Evolutionary conservation across 2,888 invertebrate species (phyloP).

Genomic region (Mechanitis mazaeus): DNA sequence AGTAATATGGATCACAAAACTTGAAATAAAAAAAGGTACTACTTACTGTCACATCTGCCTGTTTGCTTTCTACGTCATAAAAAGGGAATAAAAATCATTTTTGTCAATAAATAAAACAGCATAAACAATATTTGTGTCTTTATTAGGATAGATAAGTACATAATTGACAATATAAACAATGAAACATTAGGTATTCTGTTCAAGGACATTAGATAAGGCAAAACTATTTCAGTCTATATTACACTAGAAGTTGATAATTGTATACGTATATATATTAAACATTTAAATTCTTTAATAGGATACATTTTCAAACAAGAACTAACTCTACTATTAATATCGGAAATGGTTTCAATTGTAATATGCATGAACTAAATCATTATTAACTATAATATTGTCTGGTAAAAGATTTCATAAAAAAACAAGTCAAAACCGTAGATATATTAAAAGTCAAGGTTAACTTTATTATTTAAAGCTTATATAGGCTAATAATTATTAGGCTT

Average conservation of each 20-base stretch:
- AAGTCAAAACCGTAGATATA: conserved; percentile 6
- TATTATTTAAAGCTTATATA: conserved; percentile 30
- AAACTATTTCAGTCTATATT: conserved; percentile 47
- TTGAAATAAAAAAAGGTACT: no score
- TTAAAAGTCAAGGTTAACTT: conserved; percentile 18
- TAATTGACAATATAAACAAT: conserved; percentile 37
- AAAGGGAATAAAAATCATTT: no score
- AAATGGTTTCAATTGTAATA: neutral
- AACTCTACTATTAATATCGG: no score
- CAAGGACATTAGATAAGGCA: conserved; percentile 37
- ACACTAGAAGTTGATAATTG: conserved; percentile 30
- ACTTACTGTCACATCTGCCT: no score
- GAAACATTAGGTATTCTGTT: conserved; percentile 30
- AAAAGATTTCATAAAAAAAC: conserved; percentile 12
- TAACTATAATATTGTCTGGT: conserved; percentile 3
- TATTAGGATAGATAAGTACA: conserved; percentile 33
- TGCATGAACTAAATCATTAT: neutral
- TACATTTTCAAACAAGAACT: conserved; percentile 1
- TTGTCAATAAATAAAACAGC: conserved; percentile 17
- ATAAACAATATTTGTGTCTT: conserved; percentile 28
- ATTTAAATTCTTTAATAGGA: conserved; percentile 22
- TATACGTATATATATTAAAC: conserved; percentile 18
- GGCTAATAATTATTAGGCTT: conserved; percentile 25
- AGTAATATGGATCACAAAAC: no score
- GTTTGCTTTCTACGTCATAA: no score